Base-by-base conservation (phyloP, 2,113 vertebrate species). In the Dicaeum eximium region DNA sequence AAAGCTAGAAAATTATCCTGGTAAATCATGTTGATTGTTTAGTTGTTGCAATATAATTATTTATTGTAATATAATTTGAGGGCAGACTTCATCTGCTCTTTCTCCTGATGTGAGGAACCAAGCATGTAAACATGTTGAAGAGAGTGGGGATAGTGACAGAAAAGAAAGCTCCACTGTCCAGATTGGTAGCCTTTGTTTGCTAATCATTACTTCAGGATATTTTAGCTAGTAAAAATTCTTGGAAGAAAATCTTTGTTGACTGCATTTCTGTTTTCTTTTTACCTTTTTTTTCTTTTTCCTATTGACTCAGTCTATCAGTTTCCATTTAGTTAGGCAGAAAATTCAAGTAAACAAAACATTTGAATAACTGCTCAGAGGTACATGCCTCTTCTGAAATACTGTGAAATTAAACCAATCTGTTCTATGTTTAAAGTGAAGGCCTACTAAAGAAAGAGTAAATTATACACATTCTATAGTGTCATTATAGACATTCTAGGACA, bases 271-370 rank as follows among this genome's bases (percentile, higher is more conserved):
- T 1, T 2, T 40, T n/a, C 10, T 20, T 70, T 66, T n/a, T 11
- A 3, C 9, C 54, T 40, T 47, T 67, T 56, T 56, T 47, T 53
- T 15, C 8, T 6, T 71, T 58, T 48, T 38, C 37, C 53, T 88
- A 71, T 86, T 88, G 71, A 90, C 38, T 93, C 94, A 88, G 81
- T 85, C 78, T 60, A 48, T 65, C 50, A 21, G 48, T 88, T 94
- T 88, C 71, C 57, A 42, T 86, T 88, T 80, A 83, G 72, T 65
- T 84, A 92, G 75, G 73, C 72, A 84, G 77, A 88, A 88, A 93
- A 92, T 83, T 86, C 60, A 79, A 71, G 56, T 45, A 84, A 91
- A 37, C 33, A 9, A 74, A 91, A 21, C 47, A 10, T 92, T 86
- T 75, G 86, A 92, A 88, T 72, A 91, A 74, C 40, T 88, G 67